A percentile compares a stretch with the other conserved stretches of the same genome.
Conservation (phyloP, 2,797 vertebrate genomes). For the Crypturellus tataupa region DNA sequence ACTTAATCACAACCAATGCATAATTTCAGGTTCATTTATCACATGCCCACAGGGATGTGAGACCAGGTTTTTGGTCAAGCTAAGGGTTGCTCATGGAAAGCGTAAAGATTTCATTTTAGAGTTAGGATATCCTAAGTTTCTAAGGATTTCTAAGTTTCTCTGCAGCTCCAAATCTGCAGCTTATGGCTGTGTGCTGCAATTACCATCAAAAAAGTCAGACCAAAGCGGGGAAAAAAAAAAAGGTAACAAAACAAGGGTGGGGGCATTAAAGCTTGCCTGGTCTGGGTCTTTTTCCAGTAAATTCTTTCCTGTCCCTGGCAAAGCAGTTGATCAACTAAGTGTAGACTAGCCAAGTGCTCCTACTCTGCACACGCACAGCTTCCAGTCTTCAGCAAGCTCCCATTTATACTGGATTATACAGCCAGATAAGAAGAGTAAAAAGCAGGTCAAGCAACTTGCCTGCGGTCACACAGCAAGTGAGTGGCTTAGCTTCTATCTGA, state of each 20-base stretch:
- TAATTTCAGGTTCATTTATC: background rate
- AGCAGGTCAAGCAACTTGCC: constrained; percentile 59
- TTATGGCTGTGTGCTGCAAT: background rate
- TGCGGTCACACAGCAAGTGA: constrained; percentile 31
- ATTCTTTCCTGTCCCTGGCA: background rate
- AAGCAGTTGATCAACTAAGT: background rate
- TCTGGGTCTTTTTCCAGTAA: background rate
- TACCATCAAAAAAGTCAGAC: background rate
- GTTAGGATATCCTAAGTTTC: background rate
- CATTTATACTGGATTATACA: constrained; percentile 41
- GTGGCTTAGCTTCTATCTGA: constrained; percentile 38
- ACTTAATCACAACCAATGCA: background rate
- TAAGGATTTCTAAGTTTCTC: too few relatives aligned
- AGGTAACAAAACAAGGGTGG: accelerated
- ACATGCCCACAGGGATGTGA: background rate
- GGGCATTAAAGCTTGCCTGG: background rate
- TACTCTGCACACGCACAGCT: background rate
- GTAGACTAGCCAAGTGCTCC: background rate
- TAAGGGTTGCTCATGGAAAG: background rate
- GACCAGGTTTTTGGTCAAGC: background rate
- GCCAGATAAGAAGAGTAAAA: constrained; percentile 35
- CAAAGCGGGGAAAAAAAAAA: background rate
- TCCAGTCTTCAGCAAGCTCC: background rate
- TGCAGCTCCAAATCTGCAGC: background rate
- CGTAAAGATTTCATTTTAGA: background rate